Conservation (phyloP, 2,797 vertebrate species). For the Eulemur coronatus region DNA sequence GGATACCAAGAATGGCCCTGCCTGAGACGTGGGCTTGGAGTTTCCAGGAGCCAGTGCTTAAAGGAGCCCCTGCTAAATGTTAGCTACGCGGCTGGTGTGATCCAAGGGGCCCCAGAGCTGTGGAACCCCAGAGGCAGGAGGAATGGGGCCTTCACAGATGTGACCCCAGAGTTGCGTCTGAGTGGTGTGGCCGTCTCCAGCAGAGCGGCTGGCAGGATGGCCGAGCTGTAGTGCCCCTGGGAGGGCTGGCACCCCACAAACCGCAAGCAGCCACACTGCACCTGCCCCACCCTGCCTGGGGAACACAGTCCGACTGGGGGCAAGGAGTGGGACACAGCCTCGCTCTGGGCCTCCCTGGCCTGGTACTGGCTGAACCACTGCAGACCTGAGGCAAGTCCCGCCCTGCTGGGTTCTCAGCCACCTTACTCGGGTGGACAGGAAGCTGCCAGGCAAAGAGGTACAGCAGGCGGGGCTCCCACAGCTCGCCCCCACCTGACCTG, state of each 20-base stretch:
- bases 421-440: background rate
- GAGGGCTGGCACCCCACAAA: no score
- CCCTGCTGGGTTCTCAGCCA: background rate
- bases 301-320: background rate
- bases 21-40: background rate
- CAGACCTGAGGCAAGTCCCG: background rate
- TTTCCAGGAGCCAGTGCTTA: background rate
- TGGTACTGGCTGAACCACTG: background rate
- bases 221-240: background rate
- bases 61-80: background rate
- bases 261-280: fast-evolving
- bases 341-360: background rate
- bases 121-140: background rate
- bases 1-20: background rate
- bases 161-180: fast-evolving
- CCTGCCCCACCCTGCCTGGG: background rate
- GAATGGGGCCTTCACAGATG: background rate
- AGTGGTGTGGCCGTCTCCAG: background rate
- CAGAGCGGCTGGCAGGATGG: background rate
- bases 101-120: fast-evolving
- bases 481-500: background rate
- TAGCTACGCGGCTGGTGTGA: background rate
- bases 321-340: fast-evolving
- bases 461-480: background rate
- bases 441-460: background rate